Evolutionary conservation across 2,888 invertebrate genomes (phyloP).

Genomic region (Oxyscelio sp.): DNA sequence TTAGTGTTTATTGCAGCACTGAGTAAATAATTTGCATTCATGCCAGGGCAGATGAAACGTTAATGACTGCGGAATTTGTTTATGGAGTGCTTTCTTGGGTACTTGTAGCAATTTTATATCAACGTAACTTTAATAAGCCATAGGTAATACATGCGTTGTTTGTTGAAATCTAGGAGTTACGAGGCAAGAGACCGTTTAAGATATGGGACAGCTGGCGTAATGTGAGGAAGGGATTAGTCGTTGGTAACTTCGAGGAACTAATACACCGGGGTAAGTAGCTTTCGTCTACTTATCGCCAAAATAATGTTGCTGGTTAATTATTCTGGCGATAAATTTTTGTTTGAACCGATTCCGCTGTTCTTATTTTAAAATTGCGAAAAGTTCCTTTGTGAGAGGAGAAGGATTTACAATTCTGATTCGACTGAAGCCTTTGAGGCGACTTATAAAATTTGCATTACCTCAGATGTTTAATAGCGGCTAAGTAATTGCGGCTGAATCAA

Average conservation of each 20-base stretch:
- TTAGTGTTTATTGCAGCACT: neutral
- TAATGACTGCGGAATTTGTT: neutral
- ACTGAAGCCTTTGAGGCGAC: neutral
- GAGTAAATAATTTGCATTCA: neutral
- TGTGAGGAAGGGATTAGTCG: constrained; percentile 97
- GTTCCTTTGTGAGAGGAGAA: too few relatives aligned
- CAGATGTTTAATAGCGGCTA: neutral
- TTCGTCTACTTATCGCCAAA: too few relatives aligned
- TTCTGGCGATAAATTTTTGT: too few relatives aligned
- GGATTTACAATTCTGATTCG: neutral
- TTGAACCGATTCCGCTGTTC: too few relatives aligned
- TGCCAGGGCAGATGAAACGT: neutral
- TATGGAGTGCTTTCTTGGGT: too few relatives aligned
- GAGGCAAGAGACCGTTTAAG: constrained; percentile 98
- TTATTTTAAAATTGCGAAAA: too few relatives aligned
- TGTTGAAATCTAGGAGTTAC: constrained; percentile 92
- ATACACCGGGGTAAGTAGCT: constrained; percentile 92
- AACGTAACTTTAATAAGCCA: too few relatives aligned
- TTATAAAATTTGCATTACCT: neutral
- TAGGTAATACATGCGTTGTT: neutral
- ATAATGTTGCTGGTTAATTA: too few relatives aligned
- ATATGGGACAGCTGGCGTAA: constrained; percentile 98
- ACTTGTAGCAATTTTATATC: too few relatives aligned
- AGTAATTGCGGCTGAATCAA: neutral
- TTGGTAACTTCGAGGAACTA: constrained; percentile 96